These are phyloP conservation scores for Hypena proboscidalis DNA, from an alignment of 2,888 invertebrate species.

Conservation along the genomic window DNA sequence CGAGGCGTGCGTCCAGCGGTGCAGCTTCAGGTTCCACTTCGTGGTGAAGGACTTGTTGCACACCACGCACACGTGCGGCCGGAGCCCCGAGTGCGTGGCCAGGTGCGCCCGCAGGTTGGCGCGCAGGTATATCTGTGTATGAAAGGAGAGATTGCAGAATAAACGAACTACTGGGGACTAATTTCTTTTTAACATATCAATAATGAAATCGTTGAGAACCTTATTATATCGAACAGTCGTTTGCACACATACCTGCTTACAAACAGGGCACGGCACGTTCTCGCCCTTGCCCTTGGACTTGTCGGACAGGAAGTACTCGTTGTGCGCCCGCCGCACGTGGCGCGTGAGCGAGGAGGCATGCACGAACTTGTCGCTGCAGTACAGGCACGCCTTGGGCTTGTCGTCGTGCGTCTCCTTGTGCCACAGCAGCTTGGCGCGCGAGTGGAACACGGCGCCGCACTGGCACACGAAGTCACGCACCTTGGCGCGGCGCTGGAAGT, in stretches of 20 bases:
- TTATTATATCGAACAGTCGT: no score
- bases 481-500: conserved; percentile 89
- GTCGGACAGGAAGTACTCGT: conserved; percentile 89
- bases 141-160: no score
- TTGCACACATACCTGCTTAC: conserved; percentile 85
- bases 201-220: no score
- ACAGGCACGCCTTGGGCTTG: conserved; percentile 92
- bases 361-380: conserved; percentile 94
- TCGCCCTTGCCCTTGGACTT: conserved; percentile 82
- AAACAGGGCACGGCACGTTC: conserved; percentile 92
- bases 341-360: conserved; percentile 93
- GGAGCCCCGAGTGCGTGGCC: conserved; percentile 90
- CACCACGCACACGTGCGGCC: conserved; percentile 92
- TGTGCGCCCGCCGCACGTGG: conserved; percentile 93
- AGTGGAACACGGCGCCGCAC: conserved; percentile 93
- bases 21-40: conserved; percentile 95
- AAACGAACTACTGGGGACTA: no score
- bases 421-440: conserved; percentile 93
- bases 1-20: conserved; percentile 95
- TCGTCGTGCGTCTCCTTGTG: conserved; percentile 94
- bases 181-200: no score
- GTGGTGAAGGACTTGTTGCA: conserved; percentile 95
- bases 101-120: conserved; percentile 93
- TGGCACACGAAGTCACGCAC: conserved; percentile 89
- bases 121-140: conserved; percentile 88